Conservation (phyloP, 2,888 invertebrate species). For the Cerastoderma edule region DNA sequence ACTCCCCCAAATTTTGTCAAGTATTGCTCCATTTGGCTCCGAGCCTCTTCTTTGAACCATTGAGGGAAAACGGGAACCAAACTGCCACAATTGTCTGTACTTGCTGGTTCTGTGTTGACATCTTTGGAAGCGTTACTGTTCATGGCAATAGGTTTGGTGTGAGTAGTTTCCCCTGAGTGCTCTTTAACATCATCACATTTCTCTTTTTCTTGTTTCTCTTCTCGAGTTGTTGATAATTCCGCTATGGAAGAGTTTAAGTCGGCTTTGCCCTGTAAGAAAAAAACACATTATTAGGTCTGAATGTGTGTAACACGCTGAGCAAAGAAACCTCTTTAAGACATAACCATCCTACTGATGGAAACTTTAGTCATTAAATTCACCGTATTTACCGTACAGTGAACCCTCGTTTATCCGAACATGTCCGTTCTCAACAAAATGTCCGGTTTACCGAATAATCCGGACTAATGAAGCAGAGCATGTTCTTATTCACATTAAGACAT, state of each 20-base stretch:
- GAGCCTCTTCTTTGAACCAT: conserved; percentile 40
- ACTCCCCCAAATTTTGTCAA: conserved; percentile 50
- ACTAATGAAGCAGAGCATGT: no score
- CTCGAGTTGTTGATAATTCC: not conserved
- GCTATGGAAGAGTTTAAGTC: not conserved
- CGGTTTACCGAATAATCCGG: no score
- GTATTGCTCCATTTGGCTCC: conserved; percentile 38
- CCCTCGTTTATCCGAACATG: no score
- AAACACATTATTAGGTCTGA: no score
- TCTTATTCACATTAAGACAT: no score
- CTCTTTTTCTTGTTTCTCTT: not conserved
- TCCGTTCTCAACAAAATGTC: no score
- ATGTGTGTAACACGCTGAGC: no score
- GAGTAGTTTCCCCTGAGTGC: conserved; percentile 11
- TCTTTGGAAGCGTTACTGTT: not conserved
- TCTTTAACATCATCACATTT: not conserved
- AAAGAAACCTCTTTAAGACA: no score
- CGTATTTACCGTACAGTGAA: no score
- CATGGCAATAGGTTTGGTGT: not conserved
- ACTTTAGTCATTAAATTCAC: no score
- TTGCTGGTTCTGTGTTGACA: not conserved
- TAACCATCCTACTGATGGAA: no score
- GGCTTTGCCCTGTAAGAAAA: conserved; percentile 5
- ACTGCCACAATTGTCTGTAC: not conserved
- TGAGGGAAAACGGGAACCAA: conserved; percentile 28